phyloP scores from a whole-genome alignment of 2,888 invertebrate species.

The Conus canariensis region DNA sequence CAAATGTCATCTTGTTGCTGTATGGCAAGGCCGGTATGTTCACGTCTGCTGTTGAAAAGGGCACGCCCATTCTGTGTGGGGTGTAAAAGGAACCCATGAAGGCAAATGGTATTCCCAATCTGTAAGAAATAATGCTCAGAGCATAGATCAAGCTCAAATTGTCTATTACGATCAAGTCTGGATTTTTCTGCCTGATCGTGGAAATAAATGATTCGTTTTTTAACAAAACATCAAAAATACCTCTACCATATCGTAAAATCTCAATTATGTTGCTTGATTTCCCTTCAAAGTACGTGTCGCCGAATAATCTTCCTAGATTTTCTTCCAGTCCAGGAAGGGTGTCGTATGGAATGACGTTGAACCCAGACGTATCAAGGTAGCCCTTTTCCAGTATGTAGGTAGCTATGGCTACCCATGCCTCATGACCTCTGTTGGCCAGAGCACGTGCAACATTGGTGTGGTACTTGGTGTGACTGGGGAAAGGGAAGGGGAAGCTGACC shows the following conservation, averaged over 20 bases:
- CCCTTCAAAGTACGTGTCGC: not conserved
- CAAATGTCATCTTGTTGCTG: not conserved
- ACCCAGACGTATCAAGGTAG: not conserved
- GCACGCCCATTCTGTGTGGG: not conserved
- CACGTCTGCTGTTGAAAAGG: not conserved
- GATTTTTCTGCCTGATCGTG: not conserved
- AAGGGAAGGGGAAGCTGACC: not conserved
- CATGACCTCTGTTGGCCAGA: not conserved
- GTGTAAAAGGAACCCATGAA: not conserved
- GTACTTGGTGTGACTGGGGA: not conserved
- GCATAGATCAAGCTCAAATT: not conserved
- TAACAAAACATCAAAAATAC: not conserved
- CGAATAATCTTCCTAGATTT: not conserved
- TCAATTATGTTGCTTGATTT: not conserved
- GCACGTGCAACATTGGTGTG: constrained; percentile 13
- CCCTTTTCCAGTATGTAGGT: not conserved
- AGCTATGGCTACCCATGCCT: not conserved
- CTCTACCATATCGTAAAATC: too few species aligned
- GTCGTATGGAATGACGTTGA: not conserved
- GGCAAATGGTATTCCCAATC: constrained; percentile 2
- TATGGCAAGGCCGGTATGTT: not conserved
- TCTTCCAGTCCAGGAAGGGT: not conserved
- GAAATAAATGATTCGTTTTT: not conserved
- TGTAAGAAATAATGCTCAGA: not conserved
- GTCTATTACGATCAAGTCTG: constrained; percentile 9